These are phyloP conservation scores for Syrrhaptes paradoxus DNA, from an alignment of 2,113 vertebrate species.

Conservation along the genomic window DNA sequence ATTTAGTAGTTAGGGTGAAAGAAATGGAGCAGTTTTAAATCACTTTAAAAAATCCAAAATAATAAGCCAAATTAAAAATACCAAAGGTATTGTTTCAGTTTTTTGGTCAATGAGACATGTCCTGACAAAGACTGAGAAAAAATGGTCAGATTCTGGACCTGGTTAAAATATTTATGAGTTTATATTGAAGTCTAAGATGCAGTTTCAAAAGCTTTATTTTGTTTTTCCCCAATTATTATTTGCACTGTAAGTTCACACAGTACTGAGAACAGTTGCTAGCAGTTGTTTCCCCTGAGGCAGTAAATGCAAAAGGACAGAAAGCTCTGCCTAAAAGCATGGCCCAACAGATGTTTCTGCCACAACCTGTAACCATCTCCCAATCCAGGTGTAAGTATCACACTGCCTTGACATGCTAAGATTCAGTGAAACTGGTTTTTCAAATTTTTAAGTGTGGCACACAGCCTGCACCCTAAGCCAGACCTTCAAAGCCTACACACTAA, in stretches of 20 bases:
- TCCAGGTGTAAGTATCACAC: not conserved
- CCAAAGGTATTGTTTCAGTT: not conserved
- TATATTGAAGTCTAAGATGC: not conserved
- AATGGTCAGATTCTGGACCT: not conserved
- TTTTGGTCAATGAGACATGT: not conserved
- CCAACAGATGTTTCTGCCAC: slow-evolving; percentile 12
- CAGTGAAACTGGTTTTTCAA: not conserved
- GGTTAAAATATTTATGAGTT: not conserved
- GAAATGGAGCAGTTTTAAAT: not conserved
- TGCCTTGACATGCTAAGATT: not conserved
- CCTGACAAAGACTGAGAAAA: not conserved
- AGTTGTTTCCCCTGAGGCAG: not conserved
- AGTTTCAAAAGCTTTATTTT: not conserved
- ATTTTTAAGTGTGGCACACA: not conserved
- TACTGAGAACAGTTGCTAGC: not conserved
- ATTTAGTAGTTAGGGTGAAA: not conserved
- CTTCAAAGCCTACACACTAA: not conserved
- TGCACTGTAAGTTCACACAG: not conserved
- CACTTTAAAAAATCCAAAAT: not conserved
- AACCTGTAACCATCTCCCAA: not conserved
- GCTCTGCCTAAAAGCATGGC: not conserved
- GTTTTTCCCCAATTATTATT: not conserved
- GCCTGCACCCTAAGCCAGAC: not conserved
- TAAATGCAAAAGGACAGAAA: not conserved
- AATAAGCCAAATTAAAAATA: not conserved